These are phyloP conservation scores for Ips nitidus DNA, from an alignment of 1,140 invertebrate species.

Conservation along the genomic window DNA sequence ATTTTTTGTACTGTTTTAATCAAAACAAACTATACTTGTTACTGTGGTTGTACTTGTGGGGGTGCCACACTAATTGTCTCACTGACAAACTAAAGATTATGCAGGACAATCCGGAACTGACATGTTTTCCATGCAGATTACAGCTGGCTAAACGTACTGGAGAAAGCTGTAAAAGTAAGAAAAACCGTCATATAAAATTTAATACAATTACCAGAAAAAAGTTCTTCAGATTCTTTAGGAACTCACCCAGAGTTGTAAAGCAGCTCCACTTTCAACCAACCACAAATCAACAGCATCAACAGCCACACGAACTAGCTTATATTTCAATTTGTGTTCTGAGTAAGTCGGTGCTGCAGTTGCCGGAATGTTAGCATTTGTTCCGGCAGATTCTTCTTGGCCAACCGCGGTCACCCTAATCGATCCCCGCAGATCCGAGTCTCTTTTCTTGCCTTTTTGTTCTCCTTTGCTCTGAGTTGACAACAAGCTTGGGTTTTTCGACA, in stretches of 20 bases:
- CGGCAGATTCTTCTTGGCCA: conserved; percentile 9
- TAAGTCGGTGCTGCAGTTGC: conserved; percentile 13
- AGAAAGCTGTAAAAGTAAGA: conserved; percentile 60
- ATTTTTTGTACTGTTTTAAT: not conserved
- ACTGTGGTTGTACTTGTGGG: conserved; percentile 49
- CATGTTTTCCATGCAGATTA: conserved; percentile 90
- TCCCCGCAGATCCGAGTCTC: conserved; percentile 21
- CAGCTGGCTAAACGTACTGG: conserved; percentile 88
- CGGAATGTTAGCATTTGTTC: not conserved
- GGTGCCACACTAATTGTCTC: conserved; percentile 66
- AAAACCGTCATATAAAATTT: conserved; percentile 1
- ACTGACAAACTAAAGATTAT: conserved; percentile 78
- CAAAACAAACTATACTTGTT: conserved; percentile 22
- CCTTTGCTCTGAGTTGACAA: conserved; percentile 21
- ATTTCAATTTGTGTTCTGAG: conserved; percentile 71
- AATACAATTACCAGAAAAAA: conserved; percentile 9
- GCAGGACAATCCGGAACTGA: conserved; percentile 86
- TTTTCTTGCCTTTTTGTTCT: conserved; percentile 29
- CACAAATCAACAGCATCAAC: conserved; percentile 91
- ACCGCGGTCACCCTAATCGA: conserved; percentile 20
- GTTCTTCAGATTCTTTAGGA: not conserved
- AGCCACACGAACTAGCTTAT: conserved; percentile 87
- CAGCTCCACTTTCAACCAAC: conserved; percentile 85
- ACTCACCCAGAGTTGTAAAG: conserved; percentile 79
- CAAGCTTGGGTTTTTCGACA: conserved; percentile 19